A percentile compares a stretch with the other conserved stretches of the same genome.
Evolutionary conservation across 2,888 invertebrate species (phyloP).

Genomic region (Heteromyza rotundicornis): DNA sequence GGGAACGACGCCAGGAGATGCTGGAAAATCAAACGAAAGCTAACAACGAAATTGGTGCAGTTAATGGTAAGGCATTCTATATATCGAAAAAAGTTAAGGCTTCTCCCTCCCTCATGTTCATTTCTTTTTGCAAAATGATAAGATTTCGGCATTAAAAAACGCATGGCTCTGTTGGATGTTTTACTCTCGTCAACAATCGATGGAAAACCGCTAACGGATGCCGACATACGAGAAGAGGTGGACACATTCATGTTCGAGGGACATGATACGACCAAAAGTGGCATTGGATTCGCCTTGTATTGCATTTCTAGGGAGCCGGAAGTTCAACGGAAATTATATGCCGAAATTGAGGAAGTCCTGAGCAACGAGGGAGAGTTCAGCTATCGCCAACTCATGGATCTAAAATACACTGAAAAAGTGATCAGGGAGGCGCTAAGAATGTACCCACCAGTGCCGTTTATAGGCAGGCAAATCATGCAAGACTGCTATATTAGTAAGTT

Average conservation of each 20-base stretch:
- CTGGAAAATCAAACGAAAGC: conserved; percentile 9
- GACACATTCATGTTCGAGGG: conserved; percentile 61
- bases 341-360: conserved; percentile 37
- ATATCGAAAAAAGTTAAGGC: not conserved
- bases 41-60: not conserved
- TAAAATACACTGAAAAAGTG: conserved; percentile 66
- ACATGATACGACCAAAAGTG: conserved; percentile 45
- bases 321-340: conserved; percentile 37
- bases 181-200: conserved; percentile 27
- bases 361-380: conserved; percentile 23
- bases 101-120: not conserved
- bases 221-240: conserved; percentile 35
- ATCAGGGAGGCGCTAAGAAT: conserved; percentile 71
- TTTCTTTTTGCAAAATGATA: too few species aligned
- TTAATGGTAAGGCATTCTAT: too few species aligned
- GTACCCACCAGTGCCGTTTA: conserved; percentile 70
- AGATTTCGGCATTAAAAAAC: conserved; percentile 25
- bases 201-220: conserved; percentile 26
- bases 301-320: conserved; percentile 37
- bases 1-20: conserved; percentile 38
- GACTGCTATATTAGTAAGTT: conserved; percentile 65
- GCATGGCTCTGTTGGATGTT: conserved; percentile 34
- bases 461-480: conserved; percentile 64
- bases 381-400: conserved; percentile 36
- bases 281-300: conserved; percentile 37